Percentiles rank a stretch among this genome's conserved stretches.
These are phyloP conservation scores for Pogonomyrmex barbatus DNA, from an alignment of 1,140 invertebrate genomes.

Conservation along the genomic window DNA sequence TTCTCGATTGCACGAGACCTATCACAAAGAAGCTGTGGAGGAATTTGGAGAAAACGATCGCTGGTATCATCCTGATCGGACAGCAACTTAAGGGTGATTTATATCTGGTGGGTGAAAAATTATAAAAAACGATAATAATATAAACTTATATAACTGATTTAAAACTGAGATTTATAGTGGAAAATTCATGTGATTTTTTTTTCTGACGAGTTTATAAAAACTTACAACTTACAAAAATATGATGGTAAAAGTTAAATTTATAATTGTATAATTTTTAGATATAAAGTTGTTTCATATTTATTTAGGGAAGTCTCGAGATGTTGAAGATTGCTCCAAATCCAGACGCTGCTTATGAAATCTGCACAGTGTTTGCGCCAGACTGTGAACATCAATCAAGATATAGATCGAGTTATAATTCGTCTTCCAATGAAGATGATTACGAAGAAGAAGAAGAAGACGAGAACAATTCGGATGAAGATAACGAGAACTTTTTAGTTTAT, in stretches of 20 bases:
- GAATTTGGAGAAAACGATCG: constrained; percentile 86
- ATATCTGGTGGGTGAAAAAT: constrained; percentile 87
- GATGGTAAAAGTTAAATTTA: constrained; percentile 2
- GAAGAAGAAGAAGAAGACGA: background rate
- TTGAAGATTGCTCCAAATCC: constrained; percentile 90
- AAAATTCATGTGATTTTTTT: background rate
- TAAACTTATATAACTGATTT: background rate
- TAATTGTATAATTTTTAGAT: background rate
- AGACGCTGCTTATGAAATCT: constrained; percentile 93
- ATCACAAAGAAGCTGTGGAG: constrained; percentile 88
- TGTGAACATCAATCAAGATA: constrained; percentile 83
- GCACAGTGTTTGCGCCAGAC: constrained; percentile 88
- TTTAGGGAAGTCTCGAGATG: constrained; percentile 92
- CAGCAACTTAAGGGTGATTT: constrained; percentile 89
- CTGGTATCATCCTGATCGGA: constrained; percentile 91
- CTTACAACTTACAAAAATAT: background rate
- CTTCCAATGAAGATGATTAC: constrained; percentile 37
- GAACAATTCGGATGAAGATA: background rate
- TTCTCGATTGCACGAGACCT: constrained; percentile 89
- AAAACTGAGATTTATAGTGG: too few species aligned
- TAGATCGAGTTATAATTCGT: background rate
- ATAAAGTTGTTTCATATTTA: background rate
- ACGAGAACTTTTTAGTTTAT: constrained; percentile 4
- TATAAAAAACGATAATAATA: background rate
- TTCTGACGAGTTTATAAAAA: background rate